A percentile compares a stretch with the other conserved stretches of the same genome.
phyloP scores from a whole-genome alignment of 2,888 invertebrate genomes.

The Pherbina coryleti region DNA sequence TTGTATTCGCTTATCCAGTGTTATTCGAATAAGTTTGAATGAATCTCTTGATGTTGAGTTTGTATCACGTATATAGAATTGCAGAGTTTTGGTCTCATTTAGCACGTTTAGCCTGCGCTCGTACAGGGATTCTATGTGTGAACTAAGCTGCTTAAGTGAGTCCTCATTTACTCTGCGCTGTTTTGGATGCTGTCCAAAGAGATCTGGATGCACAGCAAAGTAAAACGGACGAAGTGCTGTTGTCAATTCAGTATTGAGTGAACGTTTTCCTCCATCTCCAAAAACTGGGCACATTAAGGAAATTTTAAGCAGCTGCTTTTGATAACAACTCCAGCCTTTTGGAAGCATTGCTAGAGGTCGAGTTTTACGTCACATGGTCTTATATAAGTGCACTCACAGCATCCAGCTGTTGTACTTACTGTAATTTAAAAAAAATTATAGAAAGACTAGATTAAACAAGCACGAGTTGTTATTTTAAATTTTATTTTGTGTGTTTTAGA shows the following conservation, averaged over 20 bases:
- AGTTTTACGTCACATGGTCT: neutral
- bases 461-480: too few relatives aligned
- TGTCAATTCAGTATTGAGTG: constrained; percentile 84
- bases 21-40: constrained; percentile 82
- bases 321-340: neutral
- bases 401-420: too few relatives aligned
- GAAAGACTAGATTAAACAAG: too few relatives aligned
- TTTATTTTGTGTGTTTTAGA: too few relatives aligned
- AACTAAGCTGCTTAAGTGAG: constrained; percentile 88
- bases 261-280: constrained; percentile 34
- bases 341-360: constrained; percentile 9
- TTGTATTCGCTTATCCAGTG: constrained; percentile 75
- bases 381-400: neutral
- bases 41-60: constrained; percentile 66
- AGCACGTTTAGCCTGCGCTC: constrained; percentile 68
- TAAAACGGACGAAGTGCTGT: constrained; percentile 94
- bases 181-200: constrained; percentile 91
- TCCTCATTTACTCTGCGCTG: constrained; percentile 92
- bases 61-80: constrained; percentile 82
- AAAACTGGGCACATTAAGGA: neutral
- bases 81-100: constrained; percentile 72
- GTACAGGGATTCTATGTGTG: constrained; percentile 84
- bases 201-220: constrained; percentile 95
- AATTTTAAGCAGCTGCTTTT: neutral
- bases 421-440: too few relatives aligned